Conservation (phyloP, 2,888 invertebrate genomes). For the Pollenia griseotomentosa region DNA sequence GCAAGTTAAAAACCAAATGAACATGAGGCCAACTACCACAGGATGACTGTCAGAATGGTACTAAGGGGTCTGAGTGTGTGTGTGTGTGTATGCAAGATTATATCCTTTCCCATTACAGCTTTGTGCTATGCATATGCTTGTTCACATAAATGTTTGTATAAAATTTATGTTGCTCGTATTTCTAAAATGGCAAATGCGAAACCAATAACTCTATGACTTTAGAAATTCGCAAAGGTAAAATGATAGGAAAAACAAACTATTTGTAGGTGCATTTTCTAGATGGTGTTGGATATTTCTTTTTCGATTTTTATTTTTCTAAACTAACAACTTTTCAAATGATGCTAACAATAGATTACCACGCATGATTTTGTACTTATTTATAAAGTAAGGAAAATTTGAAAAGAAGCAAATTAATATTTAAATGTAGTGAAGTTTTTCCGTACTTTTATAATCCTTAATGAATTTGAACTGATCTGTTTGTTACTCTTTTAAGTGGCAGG, state of each 20-base stretch:
- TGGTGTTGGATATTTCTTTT: conserved; percentile 4
- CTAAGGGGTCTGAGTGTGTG: neutral
- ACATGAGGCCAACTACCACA: conserved; percentile 6
- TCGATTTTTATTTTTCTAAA: conserved; percentile 29
- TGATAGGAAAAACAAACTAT: conserved; percentile 29
- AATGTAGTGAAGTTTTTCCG: neutral
- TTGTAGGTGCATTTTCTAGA: conserved; percentile 14
- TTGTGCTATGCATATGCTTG: neutral
- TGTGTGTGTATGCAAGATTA: conserved; percentile 16
- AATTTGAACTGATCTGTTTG: no score
- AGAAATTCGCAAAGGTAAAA: conserved; percentile 44
- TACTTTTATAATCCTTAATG: no score
- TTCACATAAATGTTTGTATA: conserved; percentile 13
- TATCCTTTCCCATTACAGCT: neutral
- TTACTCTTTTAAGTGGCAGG: no score
- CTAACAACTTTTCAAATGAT: conserved; percentile 33
- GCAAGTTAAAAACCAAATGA: conserved; percentile 33
- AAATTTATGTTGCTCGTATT: conserved; percentile 29
- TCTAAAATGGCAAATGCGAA: conserved; percentile 21
- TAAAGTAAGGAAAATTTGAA: neutral
- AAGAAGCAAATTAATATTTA: neutral
- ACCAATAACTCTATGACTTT: conserved; percentile 44
- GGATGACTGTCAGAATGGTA: neutral
- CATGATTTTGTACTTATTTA: neutral
- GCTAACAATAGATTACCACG: conserved; percentile 19